Evolutionary conservation across 2,888 invertebrate genomes (phyloP).

Genomic region (Galeruca laticollis): DNA sequence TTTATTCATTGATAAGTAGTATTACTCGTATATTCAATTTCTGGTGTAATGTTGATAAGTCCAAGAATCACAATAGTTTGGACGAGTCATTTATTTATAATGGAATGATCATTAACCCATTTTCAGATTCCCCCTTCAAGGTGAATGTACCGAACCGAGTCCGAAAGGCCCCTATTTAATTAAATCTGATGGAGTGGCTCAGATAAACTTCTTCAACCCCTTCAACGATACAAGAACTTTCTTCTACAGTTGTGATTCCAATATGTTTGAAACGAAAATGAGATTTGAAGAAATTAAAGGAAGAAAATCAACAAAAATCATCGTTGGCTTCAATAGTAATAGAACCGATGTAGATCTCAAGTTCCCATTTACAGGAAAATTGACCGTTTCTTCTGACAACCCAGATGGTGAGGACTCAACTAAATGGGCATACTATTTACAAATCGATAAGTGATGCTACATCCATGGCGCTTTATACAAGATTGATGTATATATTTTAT

Average conservation of each 20-base stretch:
- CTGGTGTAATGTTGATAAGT: too few relatives aligned
- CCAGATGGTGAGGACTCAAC: conserved; percentile 11
- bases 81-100: too few relatives aligned
- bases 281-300: conserved; percentile 63
- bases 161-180: conserved; percentile 69
- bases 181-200: conserved; percentile 59
- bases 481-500: too few relatives aligned
- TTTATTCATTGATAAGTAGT: too few relatives aligned
- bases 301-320: conserved; percentile 58
- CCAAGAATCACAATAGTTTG: too few relatives aligned
- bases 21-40: too few relatives aligned
- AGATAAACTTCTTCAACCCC: conserved; percentile 68
- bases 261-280: conserved; percentile 64
- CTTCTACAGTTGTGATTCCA: conserved; percentile 65
- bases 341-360: conserved; percentile 19
- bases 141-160: conserved; percentile 66
- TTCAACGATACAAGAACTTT: conserved; percentile 64
- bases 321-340: conserved; percentile 43
- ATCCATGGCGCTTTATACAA: too few relatives aligned
- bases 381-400: conserved; percentile 37
- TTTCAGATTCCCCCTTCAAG: conserved; percentile 66
- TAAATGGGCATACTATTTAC: conserved; percentile 37
- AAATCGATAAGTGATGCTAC: conserved; percentile 28
- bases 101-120: background rate
- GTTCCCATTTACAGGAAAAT: conserved; percentile 45